Evolutionary conservation across 2,888 invertebrate species (phyloP).

Genomic region (Odontocerum albicorne): DNA sequence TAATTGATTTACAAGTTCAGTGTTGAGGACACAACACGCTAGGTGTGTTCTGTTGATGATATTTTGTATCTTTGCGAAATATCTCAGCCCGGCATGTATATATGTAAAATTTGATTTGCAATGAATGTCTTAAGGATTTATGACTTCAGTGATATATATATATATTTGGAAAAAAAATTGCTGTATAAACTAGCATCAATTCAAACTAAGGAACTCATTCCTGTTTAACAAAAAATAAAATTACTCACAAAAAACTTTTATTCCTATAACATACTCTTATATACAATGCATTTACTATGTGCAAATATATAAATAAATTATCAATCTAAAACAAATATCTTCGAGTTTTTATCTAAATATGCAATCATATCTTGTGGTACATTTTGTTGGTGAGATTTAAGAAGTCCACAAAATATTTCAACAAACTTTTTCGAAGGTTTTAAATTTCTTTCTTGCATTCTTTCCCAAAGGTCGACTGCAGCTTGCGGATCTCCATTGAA

Average conservation of each 20-base stretch:
- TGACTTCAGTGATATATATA: too few species aligned
- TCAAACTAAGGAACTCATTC: neutral
- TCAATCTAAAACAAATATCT: neutral
- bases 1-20: too few species aligned
- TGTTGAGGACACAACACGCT: too few species aligned
- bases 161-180: too few species aligned
- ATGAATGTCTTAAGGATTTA: too few species aligned
- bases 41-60: too few species aligned
- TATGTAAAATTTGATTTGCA: too few species aligned
- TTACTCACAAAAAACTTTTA: neutral
- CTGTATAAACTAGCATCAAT: neutral
- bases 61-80: too few species aligned
- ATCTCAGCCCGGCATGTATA: too few species aligned
- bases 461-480: constrained; percentile 51
- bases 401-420: constrained; percentile 44
- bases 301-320: too few species aligned
- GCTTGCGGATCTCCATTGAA: constrained; percentile 50
- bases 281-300: too few species aligned
- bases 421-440: constrained; percentile 50
- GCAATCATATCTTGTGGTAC: constrained; percentile 43
- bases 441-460: constrained; percentile 51
- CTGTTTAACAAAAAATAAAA: neutral
- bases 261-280: too few species aligned
- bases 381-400: constrained; percentile 46
- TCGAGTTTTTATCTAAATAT: constrained; percentile 2